Evolutionary conservation across 2,797 vertebrate species (phyloP), one percentile per base, ranked within the genome.

Genomic region (Menidia menidia): DNA sequence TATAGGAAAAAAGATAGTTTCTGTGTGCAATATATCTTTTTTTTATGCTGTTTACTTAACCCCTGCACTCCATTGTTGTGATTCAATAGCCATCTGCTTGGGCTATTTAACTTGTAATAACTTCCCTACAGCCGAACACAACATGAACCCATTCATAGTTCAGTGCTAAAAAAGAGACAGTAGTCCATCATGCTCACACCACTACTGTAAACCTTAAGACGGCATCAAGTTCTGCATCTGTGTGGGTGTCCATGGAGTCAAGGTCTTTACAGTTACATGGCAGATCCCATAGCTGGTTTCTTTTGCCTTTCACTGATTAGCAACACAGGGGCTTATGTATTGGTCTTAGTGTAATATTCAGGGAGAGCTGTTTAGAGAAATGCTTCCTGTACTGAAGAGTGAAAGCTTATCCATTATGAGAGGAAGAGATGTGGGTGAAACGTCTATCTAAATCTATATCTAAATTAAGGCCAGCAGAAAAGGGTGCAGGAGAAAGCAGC

Each of bases 311-410:
- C 51, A 42, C 8, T 42, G 30, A 42, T 16, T 18, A 4, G 16
- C 39, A 19, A 33, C 18, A 64, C 42, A 51, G 12, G 14, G 58
- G 66, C 44, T 54, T 25, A 67, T 53, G 48, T 19, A 18, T 41
- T 48, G 13, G 69, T 62, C 32, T 51, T 47, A 69, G 64, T 42
- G 57, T 57, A 48, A 2, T 68, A 43, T 60, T 68, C 55, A 73
- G 82, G 70, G 83, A 84, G 78, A 54, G 53, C 67, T 75, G 25
- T 75, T 55, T 52, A 82, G 55, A 63, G 6, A 15, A 73, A 41
- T 35, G 55, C 74, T 85, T 90, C 86, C 86, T 56, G 75, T 72
- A 64, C 77, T 80, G 30, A 48, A 54, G 71, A 73, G 42, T 53
- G 52, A 80, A 71, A 77, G 52, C 55, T 53, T 80, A 25, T 71